Conservation (phyloP, 2,113 vertebrate genomes). For the Xenopus laevis region DNA sequence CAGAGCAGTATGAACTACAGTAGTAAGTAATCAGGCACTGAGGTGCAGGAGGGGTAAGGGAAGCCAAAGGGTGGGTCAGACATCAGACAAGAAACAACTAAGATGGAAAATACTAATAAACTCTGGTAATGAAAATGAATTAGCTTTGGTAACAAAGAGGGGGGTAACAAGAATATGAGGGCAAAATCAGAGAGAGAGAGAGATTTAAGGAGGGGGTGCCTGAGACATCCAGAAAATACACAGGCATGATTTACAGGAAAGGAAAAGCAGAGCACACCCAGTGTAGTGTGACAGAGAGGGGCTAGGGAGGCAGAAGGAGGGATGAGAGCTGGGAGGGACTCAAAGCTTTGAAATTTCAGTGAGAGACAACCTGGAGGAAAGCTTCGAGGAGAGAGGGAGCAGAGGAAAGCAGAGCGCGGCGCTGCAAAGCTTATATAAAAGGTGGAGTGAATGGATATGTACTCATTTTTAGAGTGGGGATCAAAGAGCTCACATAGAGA, state of each 20-base stretch:
- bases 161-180: neutral
- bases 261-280: conserved; percentile 29
- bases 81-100: conserved; percentile 40
- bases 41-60: conserved; percentile 34
- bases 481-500: neutral
- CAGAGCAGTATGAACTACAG: conserved; percentile 8
- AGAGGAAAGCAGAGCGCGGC: neutral
- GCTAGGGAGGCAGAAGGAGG: conserved; percentile 42
- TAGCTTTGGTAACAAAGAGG: conserved; percentile 12
- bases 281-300: conserved; percentile 24
- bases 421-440: conserved; percentile 24
- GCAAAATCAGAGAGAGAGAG: conserved; percentile 21
- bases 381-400: conserved; percentile 9
- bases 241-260: conserved; percentile 26
- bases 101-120: conserved; percentile 46
- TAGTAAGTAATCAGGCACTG: neutral
- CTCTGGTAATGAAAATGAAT: conserved; percentile 40
- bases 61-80: conserved; percentile 41
- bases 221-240: conserved; percentile 15
- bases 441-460: neutral
- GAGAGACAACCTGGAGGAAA: conserved; percentile 40
- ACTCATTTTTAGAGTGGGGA: neutral
- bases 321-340: conserved; percentile 38
- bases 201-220: neutral
- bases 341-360: conserved; percentile 31